Percentiles rank a stretch among this genome's conserved stretches.
Evolutionary conservation across 2,888 invertebrate genomes (phyloP).

Genomic region (Lasioglossum figueresi): DNA sequence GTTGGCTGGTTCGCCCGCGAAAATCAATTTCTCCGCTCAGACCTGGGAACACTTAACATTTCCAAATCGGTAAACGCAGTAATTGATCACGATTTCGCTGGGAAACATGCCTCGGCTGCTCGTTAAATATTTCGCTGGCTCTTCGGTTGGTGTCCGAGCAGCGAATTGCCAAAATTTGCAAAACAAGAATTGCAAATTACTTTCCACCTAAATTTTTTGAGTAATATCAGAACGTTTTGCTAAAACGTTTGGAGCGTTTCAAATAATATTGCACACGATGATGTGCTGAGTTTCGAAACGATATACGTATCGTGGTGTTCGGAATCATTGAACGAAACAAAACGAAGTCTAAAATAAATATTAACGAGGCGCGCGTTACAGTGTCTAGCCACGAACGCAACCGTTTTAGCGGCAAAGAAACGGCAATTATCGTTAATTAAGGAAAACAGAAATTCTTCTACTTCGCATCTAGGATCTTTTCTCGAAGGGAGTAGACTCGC

Average conservation of each 20-base stretch:
- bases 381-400: neutral
- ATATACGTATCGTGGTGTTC: neutral
- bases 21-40: constrained; percentile 39
- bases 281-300: too few relatives aligned
- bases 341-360: neutral
- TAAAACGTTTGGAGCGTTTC: neutral
- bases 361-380: neutral
- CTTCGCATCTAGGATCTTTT: neutral
- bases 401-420: neutral
- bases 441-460: neutral
- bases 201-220: neutral
- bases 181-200: neutral
- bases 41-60: constrained; percentile 29
- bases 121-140: constrained; percentile 8
- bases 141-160: neutral
- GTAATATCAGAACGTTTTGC: too few relatives aligned
- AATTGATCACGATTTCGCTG: constrained; percentile 28
- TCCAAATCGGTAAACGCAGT: constrained; percentile 15
- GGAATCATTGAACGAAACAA: neutral
- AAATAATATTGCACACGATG: neutral
- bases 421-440: neutral
- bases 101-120: constrained; percentile 16
- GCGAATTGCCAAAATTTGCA: neutral
- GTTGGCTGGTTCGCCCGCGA: neutral
- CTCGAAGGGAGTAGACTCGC: neutral